Percentiles rank a stretch among this genome's conserved stretches.
Evolutionary conservation across 35 echinoderm and acorn worm genomes (phyloP).

Genomic region (Strongylocentrotus purpuratus): DNA sequence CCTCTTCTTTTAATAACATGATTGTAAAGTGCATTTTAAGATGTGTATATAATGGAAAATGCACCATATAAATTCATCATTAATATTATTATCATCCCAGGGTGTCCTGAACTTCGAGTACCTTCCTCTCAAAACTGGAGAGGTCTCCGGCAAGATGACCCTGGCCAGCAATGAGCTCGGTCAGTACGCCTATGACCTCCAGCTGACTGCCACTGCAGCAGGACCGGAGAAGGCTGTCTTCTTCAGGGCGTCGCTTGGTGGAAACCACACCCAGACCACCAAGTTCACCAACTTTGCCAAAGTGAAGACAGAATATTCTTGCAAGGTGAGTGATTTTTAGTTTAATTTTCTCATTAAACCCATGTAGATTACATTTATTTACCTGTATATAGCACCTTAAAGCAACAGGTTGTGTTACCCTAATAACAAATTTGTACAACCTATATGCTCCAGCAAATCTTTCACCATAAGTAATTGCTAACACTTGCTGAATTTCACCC

Average conservation of each 20-base stretch:
- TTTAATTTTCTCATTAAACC: too few relatives aligned
- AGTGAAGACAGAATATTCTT: conserved; percentile 94
- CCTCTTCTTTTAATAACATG: too few relatives aligned
- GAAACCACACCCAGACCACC: conserved; percentile 69
- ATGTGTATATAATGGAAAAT: too few relatives aligned
- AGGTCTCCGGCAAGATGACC: conserved; percentile 74
- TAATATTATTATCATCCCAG: conserved; percentile 32
- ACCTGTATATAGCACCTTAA: too few relatives aligned
- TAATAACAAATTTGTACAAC: too few relatives aligned
- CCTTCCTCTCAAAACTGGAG: conserved; percentile 77
- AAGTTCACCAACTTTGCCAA: conserved; percentile 96
- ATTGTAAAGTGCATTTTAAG: too few relatives aligned
- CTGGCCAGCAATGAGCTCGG: conserved; percentile 93
- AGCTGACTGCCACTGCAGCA: conserved; percentile 84
- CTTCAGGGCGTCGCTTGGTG: conserved; percentile 87
- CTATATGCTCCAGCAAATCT: too few relatives aligned
- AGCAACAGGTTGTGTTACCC: too few relatives aligned
- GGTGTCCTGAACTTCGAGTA: conserved; percentile 89
- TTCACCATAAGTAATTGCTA: too few relatives aligned
- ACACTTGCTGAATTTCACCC: too few relatives aligned
- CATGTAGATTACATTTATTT: too few relatives aligned
- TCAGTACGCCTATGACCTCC: conserved; percentile 87
- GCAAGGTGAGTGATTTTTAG: conserved; percentile 69
- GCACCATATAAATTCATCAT: too few relatives aligned
- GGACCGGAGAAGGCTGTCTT: conserved; percentile 98